A percentile compares a stretch with the other conserved stretches of the same genome.
Conservation (phyloP, 2,113 vertebrate species). For the Campylomormyrus numenius region DNA sequence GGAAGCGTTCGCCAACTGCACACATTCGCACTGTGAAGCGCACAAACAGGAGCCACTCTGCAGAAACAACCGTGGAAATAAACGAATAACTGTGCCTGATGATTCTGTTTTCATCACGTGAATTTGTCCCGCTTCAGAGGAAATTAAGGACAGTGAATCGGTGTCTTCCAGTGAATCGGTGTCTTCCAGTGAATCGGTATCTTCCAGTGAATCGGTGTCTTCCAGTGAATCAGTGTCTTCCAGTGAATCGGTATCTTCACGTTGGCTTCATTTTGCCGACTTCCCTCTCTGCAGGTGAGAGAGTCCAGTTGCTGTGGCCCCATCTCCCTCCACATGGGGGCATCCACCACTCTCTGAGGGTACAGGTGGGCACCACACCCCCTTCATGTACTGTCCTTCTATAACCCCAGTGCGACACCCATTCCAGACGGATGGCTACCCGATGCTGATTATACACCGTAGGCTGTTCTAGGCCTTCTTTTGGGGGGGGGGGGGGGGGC, state of each 20-base stretch:
- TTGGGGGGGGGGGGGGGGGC: not conserved
- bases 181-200: not conserved
- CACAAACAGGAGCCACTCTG: not conserved
- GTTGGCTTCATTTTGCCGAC: not conserved
- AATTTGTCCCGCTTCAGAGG: not conserved
- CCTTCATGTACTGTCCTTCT: not conserved
- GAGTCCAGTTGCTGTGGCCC: not conserved
- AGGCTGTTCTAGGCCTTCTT: not conserved
- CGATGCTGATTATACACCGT: not conserved
- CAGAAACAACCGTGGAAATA: not conserved
- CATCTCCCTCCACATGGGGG: not conserved
- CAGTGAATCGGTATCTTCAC: not conserved
- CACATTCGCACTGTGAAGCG: not conserved
- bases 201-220: not conserved
- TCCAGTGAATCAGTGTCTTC: not conserved
- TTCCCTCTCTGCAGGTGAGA: not conserved
- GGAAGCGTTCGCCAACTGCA: not conserved
- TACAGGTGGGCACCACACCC: not conserved
- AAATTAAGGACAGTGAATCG: not conserved
- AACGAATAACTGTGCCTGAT: not conserved
- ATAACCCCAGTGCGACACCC: not conserved
- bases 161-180: not conserved
- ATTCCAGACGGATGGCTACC: not conserved
- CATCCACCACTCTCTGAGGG: constrained; percentile 1
- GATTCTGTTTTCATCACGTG: not conserved